Evolutionary conservation across 35 echinoderm and acorn worm species (phyloP), one percentile per base, ranked within the genome.

Genomic region (Anneissia japonica): DNA sequence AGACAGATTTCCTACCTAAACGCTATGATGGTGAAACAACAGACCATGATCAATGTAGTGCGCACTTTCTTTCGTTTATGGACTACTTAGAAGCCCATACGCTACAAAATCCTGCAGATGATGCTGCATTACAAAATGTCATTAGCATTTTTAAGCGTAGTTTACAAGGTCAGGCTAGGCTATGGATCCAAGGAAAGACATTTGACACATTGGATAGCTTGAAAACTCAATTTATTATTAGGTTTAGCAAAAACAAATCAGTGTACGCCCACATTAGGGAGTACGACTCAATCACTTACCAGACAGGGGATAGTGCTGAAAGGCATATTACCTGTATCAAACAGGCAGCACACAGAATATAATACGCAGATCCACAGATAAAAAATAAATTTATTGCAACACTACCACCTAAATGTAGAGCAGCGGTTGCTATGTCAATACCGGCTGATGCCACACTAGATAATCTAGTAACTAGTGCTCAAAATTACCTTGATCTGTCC

Each of bases 181-280:
- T 81, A 3, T 81, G 79, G 79, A 81, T 81, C 26, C 35, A 81
- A 81, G 79, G 37, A 10, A 81, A 81, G n/a, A 21, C 37, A 23
- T 81, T 81, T 40, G 3, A 81, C 14, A 39, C 79, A 2, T 26
- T 81, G 0, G 21, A 81, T 19, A 17, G 23, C 21, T 16, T 39
- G 19, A 81, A 32, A 39, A 81, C 79, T 39, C 36, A 55, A 36
- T 84, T 84, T 84, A 35, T 84, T 31, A 55, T 30, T 3, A 21
- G 82, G 21, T 84, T 84, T 64, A 64, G 51, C 19, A 6, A 64
- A 64, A 64, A 64, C 21, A 64, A 64, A 64, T 64, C 51, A 9
- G 26, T 64, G 11, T 64, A 64, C 21, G 51, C 51, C 51, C 51
- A 64, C 26, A 64, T 64, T 2, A 64, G 51, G 26, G 51, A 64